Conservation (phyloP, 2,888 invertebrate species). For the Iphiclides podalirius region DNA sequence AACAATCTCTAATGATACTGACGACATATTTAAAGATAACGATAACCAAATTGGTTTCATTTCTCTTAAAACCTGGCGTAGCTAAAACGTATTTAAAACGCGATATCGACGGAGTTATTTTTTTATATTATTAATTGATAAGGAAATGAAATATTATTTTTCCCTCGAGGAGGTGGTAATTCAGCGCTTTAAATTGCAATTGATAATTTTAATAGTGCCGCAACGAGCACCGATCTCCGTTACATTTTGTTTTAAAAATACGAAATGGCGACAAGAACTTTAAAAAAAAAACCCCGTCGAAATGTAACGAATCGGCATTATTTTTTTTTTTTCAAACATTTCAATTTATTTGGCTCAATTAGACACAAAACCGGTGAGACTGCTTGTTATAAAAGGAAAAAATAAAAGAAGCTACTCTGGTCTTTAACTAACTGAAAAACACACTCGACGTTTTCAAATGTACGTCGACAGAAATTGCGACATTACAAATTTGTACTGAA, state of each 20-base stretch:
- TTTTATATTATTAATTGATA: not conserved
- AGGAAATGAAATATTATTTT: no score
- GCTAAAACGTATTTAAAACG: not conserved
- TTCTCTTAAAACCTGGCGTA: not conserved
- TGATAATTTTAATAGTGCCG: constrained; percentile 1
- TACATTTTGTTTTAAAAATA: not conserved
- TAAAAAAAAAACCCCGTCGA: not conserved
- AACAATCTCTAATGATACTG: no score
- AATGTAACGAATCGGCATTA: not conserved
- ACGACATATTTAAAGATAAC: no score
- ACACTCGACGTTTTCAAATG: constrained; percentile 42
- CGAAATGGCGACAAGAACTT: not conserved
- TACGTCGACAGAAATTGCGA: constrained; percentile 49
- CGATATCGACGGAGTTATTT: not conserved
- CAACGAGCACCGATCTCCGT: not conserved
- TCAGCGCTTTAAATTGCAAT: not conserved
- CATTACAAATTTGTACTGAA: constrained; percentile 65
- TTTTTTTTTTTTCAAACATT: not conserved
- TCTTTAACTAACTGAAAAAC: constrained; percentile 17
- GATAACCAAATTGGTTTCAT: no score
- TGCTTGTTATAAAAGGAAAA: constrained; percentile 9
- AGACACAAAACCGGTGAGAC: not conserved
- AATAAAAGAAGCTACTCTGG: not conserved
- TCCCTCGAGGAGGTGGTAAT: not conserved
- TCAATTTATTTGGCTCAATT: not conserved